Evolutionary conservation across 2,888 invertebrate genomes (phyloP).

Genomic region (Entomobrya proxima): DNA sequence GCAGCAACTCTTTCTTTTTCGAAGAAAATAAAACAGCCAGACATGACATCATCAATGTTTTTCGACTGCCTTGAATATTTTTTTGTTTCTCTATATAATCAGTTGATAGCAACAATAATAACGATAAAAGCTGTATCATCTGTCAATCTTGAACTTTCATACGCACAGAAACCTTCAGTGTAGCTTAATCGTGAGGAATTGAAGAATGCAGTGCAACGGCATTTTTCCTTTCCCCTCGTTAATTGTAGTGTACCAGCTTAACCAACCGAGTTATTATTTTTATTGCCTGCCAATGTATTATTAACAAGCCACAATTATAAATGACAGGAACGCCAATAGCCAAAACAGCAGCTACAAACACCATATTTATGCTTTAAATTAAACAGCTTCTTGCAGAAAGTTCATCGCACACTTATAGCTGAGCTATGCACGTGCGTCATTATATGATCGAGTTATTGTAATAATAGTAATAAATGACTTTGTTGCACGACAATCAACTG

Average conservation of each 20-base stretch:
- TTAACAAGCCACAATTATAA: not conserved
- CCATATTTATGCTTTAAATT: not conserved
- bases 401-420: not conserved
- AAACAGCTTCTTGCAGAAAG: not conserved
- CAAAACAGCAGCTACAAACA: not conserved
- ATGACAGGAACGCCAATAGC: not conserved
- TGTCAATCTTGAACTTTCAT: too few relatives aligned
- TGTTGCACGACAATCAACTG: slow-evolving; percentile 35
- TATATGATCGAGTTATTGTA: not conserved
- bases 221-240: not conserved
- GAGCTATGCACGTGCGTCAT: not conserved
- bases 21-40: not conserved
- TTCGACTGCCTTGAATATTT: not conserved
- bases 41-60: not conserved
- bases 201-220: too few relatives aligned
- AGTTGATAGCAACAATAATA: not conserved
- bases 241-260: not conserved
- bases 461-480: slow-evolving; percentile 30
- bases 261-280: not conserved
- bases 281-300: slow-evolving; percentile 19
- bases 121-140: not conserved
- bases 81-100: not conserved
- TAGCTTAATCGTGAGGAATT: too few relatives aligned
- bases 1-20: not conserved
- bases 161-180: too few relatives aligned